Conservation (phyloP, 1,140 invertebrate species). For the Diprion similis region DNA sequence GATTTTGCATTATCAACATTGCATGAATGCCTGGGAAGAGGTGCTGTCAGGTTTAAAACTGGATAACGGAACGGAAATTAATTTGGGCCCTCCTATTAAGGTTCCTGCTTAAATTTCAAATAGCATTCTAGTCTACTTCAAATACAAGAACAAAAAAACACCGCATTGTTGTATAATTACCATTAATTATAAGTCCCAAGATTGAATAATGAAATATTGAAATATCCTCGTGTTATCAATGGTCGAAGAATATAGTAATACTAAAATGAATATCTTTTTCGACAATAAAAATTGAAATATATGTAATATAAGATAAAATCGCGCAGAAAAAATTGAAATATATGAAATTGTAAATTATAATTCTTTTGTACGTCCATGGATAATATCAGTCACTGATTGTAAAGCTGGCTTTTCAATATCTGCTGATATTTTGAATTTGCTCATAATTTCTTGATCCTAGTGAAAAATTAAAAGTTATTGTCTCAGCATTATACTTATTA, state of each 20-base stretch:
- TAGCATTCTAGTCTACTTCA: background rate
- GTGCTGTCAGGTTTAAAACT: conserved; percentile 57
- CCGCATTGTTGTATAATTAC: background rate
- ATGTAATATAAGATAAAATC: background rate
- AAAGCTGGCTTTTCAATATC: background rate
- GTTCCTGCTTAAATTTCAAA: conserved; percentile 27
- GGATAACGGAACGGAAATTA: conserved; percentile 43
- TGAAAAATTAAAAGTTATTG: background rate
- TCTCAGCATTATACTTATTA: background rate
- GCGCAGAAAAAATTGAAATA: background rate
- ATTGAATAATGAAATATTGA: background rate
- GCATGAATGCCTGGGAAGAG: conserved; percentile 69
- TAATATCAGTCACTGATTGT: background rate
- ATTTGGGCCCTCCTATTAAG: conserved; percentile 38
- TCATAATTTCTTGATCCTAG: background rate
- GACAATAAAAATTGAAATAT: background rate
- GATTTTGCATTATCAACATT: conserved; percentile 73
- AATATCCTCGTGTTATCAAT: background rate
- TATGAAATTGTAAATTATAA: background rate
- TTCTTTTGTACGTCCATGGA: background rate
- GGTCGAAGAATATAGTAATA: background rate
- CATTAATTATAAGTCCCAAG: background rate
- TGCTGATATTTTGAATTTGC: background rate
- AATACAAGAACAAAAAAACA: background rate
- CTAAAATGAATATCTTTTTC: background rate